A percentile compares a stretch with the other conserved stretches of the same genome.
Conservation (phyloP, 2,797 vertebrate species). For the Distichodus sexfasciatus region DNA sequence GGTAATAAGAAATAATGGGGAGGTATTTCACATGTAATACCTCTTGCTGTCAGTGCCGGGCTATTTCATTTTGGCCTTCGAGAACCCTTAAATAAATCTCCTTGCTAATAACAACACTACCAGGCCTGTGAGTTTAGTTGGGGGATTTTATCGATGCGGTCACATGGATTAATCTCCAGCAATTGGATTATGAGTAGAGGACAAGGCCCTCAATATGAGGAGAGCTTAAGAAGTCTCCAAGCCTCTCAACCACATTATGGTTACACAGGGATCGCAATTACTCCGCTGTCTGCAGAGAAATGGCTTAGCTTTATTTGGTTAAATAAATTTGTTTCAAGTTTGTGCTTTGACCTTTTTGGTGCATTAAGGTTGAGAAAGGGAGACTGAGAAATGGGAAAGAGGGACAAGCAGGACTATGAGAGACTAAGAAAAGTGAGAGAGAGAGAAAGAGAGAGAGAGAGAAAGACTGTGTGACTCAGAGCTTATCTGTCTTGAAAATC, state of each 20-base stretch:
- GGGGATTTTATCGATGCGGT: conserved; percentile 61
- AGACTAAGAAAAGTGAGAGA: neutral
- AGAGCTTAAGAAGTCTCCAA: conserved; percentile 61
- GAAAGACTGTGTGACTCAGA: neutral
- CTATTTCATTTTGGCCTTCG: conserved; percentile 26
- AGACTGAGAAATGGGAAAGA: conserved; percentile 32
- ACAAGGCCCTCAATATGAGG: conserved; percentile 68
- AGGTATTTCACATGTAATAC: conserved; percentile 6
- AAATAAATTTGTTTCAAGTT: conserved; percentile 78
- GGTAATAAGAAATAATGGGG: conserved; percentile 21
- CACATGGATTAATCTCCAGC: conserved; percentile 70
- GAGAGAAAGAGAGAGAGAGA: conserved; percentile 1
- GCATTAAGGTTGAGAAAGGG: conserved; percentile 58
- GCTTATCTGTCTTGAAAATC: conserved; percentile 33
- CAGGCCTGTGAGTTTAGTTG: conserved; percentile 30
- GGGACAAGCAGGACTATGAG: neutral
- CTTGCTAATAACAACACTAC: conserved; percentile 25
- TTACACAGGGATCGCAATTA: conserved; percentile 72
- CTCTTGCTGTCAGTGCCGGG: conserved; percentile 23
- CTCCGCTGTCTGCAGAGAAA: conserved; percentile 60
- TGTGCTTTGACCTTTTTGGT: conserved; percentile 74
- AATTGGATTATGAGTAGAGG: conserved; percentile 77
- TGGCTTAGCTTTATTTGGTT: conserved; percentile 71
- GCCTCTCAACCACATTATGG: conserved; percentile 74
- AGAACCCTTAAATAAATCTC: conserved; percentile 34